Evolutionary conservation across 2,113 vertebrate species (phyloP).

Genomic region (Caranx ignobilis): DNA sequence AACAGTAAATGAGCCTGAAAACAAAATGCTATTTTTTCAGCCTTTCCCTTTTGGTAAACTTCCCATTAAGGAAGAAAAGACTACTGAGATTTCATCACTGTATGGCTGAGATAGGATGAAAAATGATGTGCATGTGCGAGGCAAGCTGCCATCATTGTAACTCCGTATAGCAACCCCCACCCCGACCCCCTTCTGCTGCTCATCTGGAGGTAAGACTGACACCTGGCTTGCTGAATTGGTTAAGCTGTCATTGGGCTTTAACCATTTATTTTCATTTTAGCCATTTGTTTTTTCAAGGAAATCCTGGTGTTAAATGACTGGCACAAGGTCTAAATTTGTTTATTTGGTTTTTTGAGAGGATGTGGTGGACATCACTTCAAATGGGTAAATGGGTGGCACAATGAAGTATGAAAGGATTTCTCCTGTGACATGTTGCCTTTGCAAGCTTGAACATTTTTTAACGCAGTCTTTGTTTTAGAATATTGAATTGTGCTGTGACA

Average conservation of each 20-base stretch:
- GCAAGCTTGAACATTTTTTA: too few relatives aligned
- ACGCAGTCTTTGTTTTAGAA: too few relatives aligned
- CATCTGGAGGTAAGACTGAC: background rate
- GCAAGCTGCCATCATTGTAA: background rate
- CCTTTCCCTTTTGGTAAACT: background rate
- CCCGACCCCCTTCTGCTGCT: background rate
- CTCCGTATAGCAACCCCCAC: background rate
- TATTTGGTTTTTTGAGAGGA: background rate
- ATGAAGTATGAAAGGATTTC: too few relatives aligned
- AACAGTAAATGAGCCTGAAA: background rate
- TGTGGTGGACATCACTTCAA: too few relatives aligned
- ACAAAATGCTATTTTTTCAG: background rate
- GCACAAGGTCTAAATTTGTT: background rate
- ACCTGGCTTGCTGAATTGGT: too few relatives aligned
- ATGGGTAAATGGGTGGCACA: too few relatives aligned
- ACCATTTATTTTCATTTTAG: background rate
- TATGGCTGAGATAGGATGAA: too few relatives aligned
- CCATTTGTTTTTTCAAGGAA: background rate
- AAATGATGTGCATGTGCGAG: too few relatives aligned
- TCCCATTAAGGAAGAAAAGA: too few relatives aligned
- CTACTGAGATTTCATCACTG: too few relatives aligned
- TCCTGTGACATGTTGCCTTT: too few relatives aligned
- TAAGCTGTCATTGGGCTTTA: background rate
- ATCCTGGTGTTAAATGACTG: background rate
- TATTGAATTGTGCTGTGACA: too few relatives aligned